Percentiles rank a stretch among this genome's conserved stretches.
These are phyloP conservation scores for Halictus ligatus DNA, from an alignment of 2,888 invertebrate species.

Conservation along the genomic window DNA sequence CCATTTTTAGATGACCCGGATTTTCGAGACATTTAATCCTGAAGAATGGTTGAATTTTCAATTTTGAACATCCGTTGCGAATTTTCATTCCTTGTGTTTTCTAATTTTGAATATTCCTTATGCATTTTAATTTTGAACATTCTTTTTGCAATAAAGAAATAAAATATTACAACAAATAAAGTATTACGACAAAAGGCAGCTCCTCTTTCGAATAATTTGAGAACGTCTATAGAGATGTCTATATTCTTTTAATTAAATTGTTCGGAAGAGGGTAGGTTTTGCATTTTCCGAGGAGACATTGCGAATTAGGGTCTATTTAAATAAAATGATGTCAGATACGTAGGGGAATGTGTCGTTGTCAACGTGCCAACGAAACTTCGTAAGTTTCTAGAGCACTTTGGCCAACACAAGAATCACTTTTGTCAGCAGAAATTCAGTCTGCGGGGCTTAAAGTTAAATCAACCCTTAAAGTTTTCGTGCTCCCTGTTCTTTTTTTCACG, in stretches of 20 bases:
- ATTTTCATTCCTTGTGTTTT: too few relatives aligned
- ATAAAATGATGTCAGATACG: neutral
- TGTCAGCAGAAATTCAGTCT: neutral
- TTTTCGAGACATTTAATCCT: neutral
- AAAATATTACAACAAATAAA: too few relatives aligned
- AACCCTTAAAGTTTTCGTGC: neutral
- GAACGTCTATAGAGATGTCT: too few relatives aligned
- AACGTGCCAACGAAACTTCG: slow-evolving; percentile 2
- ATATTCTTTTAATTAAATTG: too few relatives aligned
- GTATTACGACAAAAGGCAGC: too few relatives aligned
- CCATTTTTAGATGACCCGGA: too few relatives aligned
- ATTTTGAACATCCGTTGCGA: neutral
- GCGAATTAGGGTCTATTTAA: neutral
- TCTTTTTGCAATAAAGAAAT: too few relatives aligned
- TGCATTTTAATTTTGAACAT: too few relatives aligned
- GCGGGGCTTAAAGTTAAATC: neutral
- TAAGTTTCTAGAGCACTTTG: neutral
- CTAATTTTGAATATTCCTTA: neutral
- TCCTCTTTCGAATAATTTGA: too few relatives aligned
- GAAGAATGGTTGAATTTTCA: neutral
- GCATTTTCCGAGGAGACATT: neutral
- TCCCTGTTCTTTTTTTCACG: neutral
- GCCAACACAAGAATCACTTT: neutral
- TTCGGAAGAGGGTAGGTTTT: too few relatives aligned
- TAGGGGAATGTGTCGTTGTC: neutral